phyloP scores from a whole-genome alignment of 35 echinoderm and acorn worm species.

The Hemicentrotus pulcherrimus region DNA sequence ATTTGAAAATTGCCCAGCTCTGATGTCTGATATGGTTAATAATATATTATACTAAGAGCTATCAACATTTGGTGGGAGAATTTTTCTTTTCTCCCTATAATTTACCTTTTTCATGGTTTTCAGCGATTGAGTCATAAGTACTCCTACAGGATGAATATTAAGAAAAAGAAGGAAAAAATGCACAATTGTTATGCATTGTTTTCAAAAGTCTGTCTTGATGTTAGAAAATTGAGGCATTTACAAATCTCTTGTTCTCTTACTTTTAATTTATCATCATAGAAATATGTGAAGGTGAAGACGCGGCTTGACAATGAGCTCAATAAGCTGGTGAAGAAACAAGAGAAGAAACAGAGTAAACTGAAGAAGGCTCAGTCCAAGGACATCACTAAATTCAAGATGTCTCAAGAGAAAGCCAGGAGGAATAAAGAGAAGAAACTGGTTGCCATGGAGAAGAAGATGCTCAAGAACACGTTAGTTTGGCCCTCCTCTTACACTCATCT shows the following conservation, averaged over 20 bases:
- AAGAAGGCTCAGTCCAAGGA: conserved; percentile 77
- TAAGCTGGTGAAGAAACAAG: conserved; percentile 94
- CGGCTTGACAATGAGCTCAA: conserved; percentile 73
- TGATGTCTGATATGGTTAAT: too few relatives aligned
- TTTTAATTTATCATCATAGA: conserved; percentile 52
- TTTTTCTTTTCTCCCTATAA: too few relatives aligned
- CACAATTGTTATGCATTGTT: too few relatives aligned
- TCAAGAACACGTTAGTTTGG: conserved; percentile 51
- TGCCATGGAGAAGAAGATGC: conserved; percentile 64
- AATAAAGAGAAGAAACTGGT: conserved; percentile 66
- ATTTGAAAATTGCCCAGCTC: too few relatives aligned
- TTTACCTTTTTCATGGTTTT: too few relatives aligned
- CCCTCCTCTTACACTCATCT: too few relatives aligned
- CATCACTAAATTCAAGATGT: conserved; percentile 59
- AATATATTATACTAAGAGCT: too few relatives aligned
- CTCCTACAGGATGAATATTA: too few relatives aligned
- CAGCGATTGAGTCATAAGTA: too few relatives aligned
- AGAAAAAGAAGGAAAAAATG: too few relatives aligned
- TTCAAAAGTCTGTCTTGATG: background rate
- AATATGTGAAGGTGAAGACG: conserved; percentile 78
- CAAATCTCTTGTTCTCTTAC: background rate
- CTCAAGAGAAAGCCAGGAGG: conserved; percentile 70
- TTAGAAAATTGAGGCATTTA: background rate
- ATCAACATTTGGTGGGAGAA: too few relatives aligned
- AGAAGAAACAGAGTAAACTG: conserved; percentile 95